A percentile compares a stretch with the other conserved stretches of the same genome.
These are phyloP conservation scores for Lycophotia porphyrea DNA, from an alignment of 2,888 invertebrate genomes.

Conservation along the genomic window DNA sequence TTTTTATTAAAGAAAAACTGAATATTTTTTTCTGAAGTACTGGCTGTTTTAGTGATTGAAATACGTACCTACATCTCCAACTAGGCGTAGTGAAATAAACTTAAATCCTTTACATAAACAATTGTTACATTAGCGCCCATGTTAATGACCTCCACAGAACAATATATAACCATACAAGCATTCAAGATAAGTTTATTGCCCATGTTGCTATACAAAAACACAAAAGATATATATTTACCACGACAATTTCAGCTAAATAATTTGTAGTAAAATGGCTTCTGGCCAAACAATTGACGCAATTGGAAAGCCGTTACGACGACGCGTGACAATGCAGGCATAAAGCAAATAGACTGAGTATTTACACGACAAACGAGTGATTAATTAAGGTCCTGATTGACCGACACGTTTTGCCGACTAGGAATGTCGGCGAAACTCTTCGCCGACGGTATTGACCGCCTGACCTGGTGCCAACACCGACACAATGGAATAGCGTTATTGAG, in stretches of 20 bases:
- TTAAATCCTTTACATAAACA: not conserved
- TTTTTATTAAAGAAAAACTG: not conserved
- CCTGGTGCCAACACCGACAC: conserved; percentile 57
- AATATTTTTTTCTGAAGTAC: not conserved
- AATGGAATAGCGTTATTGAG: conserved; percentile 35
- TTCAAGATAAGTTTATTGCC: conserved; percentile 27
- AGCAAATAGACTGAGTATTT: conserved; percentile 63
- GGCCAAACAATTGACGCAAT: conserved; percentile 80
- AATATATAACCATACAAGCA: conserved; percentile 30
- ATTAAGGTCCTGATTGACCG: conserved; percentile 62
- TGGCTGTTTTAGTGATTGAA: not conserved
- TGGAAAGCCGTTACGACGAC: conserved; percentile 59
- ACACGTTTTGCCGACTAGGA: conserved; percentile 43
- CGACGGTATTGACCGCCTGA: conserved; percentile 41
- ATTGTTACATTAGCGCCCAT: not conserved
- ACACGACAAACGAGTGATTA: conserved; percentile 58
- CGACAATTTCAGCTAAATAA: conserved; percentile 43
- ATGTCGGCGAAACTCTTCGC: conserved; percentile 36
- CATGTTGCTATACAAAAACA: conserved; percentile 35
- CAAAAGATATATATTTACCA: conserved; percentile 39
- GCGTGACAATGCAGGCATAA: conserved; percentile 53
- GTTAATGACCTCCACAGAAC: conserved; percentile 20
- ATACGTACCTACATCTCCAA: not conserved
- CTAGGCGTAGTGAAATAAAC: not conserved
- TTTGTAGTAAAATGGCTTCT: conserved; percentile 71